phyloP scores from a whole-genome alignment of 2,888 invertebrate species.

The Eristalis pertinax region DNA sequence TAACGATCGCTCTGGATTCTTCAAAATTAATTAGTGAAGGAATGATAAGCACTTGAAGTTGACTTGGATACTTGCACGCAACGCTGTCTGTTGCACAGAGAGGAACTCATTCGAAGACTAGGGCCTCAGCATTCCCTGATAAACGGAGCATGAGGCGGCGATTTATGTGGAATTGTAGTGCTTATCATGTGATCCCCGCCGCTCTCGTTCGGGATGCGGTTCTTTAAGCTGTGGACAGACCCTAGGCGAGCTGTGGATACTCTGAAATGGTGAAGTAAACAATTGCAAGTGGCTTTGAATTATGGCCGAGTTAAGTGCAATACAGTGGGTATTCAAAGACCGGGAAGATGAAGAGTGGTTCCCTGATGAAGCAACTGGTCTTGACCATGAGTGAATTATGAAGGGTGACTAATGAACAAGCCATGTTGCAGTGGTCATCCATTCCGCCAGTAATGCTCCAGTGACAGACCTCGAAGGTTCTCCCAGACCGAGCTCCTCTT shows the following conservation, averaged over 20 bases:
- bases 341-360: too few species aligned
- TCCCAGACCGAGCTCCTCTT: too few species aligned
- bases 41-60: constrained; percentile 36
- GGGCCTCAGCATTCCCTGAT: neutral
- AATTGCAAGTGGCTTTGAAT: neutral
- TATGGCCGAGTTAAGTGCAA: neutral
- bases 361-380: neutral
- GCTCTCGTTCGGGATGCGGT: neutral
- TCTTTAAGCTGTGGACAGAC: neutral
- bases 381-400: neutral
- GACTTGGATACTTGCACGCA: constrained; percentile 27
- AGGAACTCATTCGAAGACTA: neutral
- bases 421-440: neutral
- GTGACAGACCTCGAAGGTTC: too few species aligned
- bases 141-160: neutral
- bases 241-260: neutral
- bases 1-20: constrained; percentile 39
- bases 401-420: neutral
- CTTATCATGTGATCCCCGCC: too few species aligned
- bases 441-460: too few species aligned
- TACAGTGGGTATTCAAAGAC: neutral
- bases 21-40: constrained; percentile 60
- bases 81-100: neutral
- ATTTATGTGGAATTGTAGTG: neutral
- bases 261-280: neutral